Percentiles rank a stretch among this genome's conserved stretches.
These are phyloP conservation scores for Caradrina kadenii DNA, from an alignment of 2,888 invertebrate species.

Conservation along the genomic window DNA sequence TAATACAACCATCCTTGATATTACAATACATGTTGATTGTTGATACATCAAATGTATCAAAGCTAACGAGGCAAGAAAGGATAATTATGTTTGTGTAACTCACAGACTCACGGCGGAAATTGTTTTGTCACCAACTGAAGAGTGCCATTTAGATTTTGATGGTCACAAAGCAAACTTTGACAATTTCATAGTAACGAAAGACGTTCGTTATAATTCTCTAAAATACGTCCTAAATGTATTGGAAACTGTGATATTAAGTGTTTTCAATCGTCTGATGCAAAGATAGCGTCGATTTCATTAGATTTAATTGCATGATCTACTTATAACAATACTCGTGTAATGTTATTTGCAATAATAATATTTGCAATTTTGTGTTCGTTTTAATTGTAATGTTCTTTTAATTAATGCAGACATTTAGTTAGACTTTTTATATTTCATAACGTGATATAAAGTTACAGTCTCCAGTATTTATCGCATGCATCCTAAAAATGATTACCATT, in stretches of 20 bases:
- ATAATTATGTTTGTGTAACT: conserved; percentile 66
- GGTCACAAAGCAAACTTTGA: conserved; percentile 85
- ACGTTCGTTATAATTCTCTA: conserved; percentile 68
- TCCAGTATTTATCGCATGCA: conserved; percentile 66
- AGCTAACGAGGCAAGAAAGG: conserved; percentile 74
- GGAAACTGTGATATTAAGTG: conserved; percentile 90
- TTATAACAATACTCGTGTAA: conserved; percentile 74
- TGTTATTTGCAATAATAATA: conserved; percentile 75
- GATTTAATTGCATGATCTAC: conserved; percentile 70
- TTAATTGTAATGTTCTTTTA: conserved; percentile 72
- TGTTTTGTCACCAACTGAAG: conserved; percentile 86
- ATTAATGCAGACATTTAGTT: conserved; percentile 51
- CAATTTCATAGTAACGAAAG: conserved; percentile 73
- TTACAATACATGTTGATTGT: conserved; percentile 62
- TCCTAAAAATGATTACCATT: conserved; percentile 75
- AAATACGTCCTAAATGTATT: conserved; percentile 81
- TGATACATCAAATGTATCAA: conserved; percentile 69
- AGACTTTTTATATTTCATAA: conserved; percentile 51
- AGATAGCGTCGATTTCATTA: conserved; percentile 74
- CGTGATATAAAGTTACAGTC: conserved; percentile 63
- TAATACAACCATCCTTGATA: conserved; percentile 70
- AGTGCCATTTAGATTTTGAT: conserved; percentile 89
- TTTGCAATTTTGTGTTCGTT: conserved; percentile 81
- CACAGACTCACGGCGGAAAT: conserved; percentile 71
- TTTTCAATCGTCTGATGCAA: conserved; percentile 85